Percentiles rank a stretch among this genome's conserved stretches.
phyloP scores from a whole-genome alignment of 2,113 vertebrate genomes.

The Rynchops niger region DNA sequence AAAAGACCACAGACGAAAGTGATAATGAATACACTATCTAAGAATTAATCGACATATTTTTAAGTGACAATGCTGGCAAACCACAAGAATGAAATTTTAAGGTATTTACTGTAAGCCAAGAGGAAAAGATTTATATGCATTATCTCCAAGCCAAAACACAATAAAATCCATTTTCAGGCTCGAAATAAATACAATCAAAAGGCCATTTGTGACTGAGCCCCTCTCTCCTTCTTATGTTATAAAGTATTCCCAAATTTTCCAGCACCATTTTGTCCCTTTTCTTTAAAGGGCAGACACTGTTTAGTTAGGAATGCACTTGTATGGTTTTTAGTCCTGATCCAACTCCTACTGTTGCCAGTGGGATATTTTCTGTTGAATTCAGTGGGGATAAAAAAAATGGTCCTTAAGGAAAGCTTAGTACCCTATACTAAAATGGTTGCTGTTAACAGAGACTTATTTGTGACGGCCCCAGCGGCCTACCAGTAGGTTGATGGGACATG shows the following conservation, averaged over 20 bases:
- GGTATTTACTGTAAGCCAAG: slow-evolving; percentile 33
- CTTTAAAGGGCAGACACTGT: neutral
- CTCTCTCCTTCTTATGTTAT: neutral
- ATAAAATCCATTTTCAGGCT: neutral
- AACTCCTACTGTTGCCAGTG: slow-evolving; percentile 38
- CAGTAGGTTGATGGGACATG: neutral
- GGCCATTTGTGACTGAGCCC: neutral
- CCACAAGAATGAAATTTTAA: neutral
- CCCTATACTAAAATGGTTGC: neutral
- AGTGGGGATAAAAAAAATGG: neutral
- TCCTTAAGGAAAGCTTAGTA: neutral
- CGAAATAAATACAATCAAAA: slow-evolving; percentile 30
- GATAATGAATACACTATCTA: neutral
- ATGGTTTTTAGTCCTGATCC: slow-evolving; percentile 17
- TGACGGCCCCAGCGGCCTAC: neutral
- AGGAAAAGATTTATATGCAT: slow-evolving; percentile 1
- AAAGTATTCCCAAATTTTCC: neutral
- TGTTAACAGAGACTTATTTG: neutral
- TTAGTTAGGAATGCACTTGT: slow-evolving; percentile 16
- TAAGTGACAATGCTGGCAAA: slow-evolving; percentile 1
- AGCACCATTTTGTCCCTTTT: slow-evolving; percentile 25
- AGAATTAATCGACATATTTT: neutral
- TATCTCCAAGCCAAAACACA: neutral
- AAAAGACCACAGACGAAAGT: neutral
- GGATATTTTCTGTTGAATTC: neutral